Percentiles rank a stretch among this genome's conserved stretches.
These are phyloP conservation scores for Heterodera carotae DNA, from an alignment of 1,140 invertebrate genomes.

Conservation along the genomic window DNA sequence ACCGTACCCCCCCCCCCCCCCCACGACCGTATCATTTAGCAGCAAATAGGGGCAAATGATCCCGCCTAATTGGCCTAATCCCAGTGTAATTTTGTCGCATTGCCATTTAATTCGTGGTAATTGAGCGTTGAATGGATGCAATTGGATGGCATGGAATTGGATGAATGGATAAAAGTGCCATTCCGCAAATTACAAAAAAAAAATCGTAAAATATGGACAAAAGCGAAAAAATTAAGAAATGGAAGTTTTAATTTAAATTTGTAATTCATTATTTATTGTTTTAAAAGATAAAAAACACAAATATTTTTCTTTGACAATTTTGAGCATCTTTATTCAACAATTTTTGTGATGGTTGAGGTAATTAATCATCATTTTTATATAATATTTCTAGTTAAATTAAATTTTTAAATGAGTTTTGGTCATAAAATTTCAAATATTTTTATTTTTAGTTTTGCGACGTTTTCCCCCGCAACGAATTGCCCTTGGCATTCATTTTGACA, in stretches of 20 bases:
- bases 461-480: neutral
- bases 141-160: neutral
- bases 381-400: no score
- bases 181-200: neutral
- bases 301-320: no score
- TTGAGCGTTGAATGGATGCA: neutral
- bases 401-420: no score
- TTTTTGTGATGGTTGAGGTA: no score
- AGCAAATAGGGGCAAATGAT: neutral
- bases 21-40: no score
- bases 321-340: no score
- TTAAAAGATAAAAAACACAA: no score
- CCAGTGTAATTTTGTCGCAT: neutral
- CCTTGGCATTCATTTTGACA: neutral
- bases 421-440: neutral
- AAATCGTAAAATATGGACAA: no score
- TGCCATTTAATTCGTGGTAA: slow-evolving; percentile 3
- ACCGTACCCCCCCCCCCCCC: neutral
- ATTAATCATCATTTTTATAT: no score
- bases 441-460: neutral
- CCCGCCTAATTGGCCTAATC: neutral
- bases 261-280: no score
- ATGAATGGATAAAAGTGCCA: neutral
- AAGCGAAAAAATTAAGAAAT: no score
- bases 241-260: no score